Conservation (phyloP, 2,888 invertebrate genomes). For the Andrena chrysosceles region DNA sequence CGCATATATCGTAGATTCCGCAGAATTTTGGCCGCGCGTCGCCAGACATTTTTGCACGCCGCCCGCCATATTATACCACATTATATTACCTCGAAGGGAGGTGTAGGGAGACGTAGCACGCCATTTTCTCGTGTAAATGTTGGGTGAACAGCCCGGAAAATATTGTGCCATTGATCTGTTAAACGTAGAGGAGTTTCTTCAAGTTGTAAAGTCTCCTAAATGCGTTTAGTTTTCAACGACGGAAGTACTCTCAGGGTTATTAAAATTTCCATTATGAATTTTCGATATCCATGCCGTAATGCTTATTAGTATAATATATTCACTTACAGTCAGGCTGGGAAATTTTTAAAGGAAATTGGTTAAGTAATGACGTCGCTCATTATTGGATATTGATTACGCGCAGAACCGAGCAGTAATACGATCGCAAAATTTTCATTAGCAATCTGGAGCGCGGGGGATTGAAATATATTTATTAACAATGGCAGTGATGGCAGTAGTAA, state of each 20-base stretch:
- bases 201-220: background rate
- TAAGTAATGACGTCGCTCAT: conserved; percentile 5
- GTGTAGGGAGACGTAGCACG: background rate
- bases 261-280: conserved; percentile 2
- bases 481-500: no score
- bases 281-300: background rate
- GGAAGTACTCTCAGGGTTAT: background rate
- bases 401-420: conserved; percentile 15
- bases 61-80: background rate
- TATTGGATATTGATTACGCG: conserved; percentile 21
- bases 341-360: conserved; percentile 23
- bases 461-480: no score
- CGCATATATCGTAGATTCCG: conserved; percentile 36
- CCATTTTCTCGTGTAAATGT: background rate
- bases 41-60: conserved; percentile 8
- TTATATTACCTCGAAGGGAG: background rate
- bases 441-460: background rate
- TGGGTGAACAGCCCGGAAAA: background rate
- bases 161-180: background rate
- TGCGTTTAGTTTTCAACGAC: background rate
- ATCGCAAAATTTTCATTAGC: conserved; percentile 34
- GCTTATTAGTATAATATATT: conserved; percentile 7
- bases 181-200: background rate
- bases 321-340: conserved; percentile 5
- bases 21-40: conserved; percentile 34